Base-by-base conservation (phyloP, 2,888 invertebrate genomes). In the Bruchidius siliquastri region DNA sequence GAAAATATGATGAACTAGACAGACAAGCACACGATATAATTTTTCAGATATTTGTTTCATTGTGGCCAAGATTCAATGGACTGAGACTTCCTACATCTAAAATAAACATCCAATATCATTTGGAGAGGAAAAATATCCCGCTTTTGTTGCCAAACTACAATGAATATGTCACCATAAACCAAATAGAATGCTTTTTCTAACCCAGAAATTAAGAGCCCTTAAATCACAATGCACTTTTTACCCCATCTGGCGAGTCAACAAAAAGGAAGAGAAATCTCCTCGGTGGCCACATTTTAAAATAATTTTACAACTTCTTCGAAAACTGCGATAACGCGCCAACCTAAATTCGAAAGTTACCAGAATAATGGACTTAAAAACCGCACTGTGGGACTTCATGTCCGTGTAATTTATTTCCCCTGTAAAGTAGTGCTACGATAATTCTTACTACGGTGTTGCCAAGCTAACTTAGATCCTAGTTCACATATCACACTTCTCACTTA, bases 271-370 rank as follows among this genome's bases (percentile, higher is more conserved):
- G 49, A 49, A 49, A 49, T 49, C 49, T 4, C 49, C 49, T 13
- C 49, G 49, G 49, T 49, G 49, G 49, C 49, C 49, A 49, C 49
- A 49, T 49, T 49, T 49, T 49, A 49, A 49, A 49, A 49, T 49
- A 49, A 49, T 68, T 68, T 68, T 68, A 68, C 68, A 22, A 68
- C 68, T 68, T 68, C 68, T 22, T 68, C 22, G 68, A 22, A 68
- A 68, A 68, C 68, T 21, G 22, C 68, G 21, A 68, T 68, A 68
- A 68, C 22, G 22, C 21, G 68, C 21, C 21, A 21, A 68, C 21
- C 21, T 68, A 68, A 22, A 21, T 68, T 68, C 68, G 22, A 68
- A 21, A 68, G 68, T 68, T 68, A 68, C 68, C 68, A 67, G 68
- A 68, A 68, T 21, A 21, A 68, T 49, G 22, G 68, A 21, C 68